Base-by-base conservation (phyloP, 2,797 vertebrate species). In the Spinus olivaceus region DNA sequence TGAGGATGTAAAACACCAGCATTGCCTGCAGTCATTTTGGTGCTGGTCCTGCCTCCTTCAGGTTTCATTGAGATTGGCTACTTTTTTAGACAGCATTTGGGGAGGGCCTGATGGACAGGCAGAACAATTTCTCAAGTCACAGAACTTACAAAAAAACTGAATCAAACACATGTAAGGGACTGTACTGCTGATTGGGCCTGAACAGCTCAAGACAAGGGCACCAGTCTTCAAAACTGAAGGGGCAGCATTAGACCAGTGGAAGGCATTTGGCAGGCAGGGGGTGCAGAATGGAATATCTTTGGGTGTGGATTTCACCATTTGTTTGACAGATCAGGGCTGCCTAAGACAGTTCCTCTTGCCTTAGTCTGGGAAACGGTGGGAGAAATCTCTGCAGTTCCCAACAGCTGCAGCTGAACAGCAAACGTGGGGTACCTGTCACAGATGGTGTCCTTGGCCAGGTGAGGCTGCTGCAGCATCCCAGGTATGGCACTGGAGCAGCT, bases 391-490 rank as follows among this genome's bases (percentile, higher is more conserved):
- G 47, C 20, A 20, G 47, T 35, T 8, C 51, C 8, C 4, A 35
- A 2, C 1, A 46, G 47, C 27, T 71, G 59, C 27, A 49, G 46
- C 10, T 4, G 37, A 18, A 9, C 21, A 50, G 54, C 24, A 33
- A 9, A 23, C 0, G 1, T 21, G 41, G 57, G 30, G 7, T 9
- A 42, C 12, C 41, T 28, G 25, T 8, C 14, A 25, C 1, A 56
- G 54, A 20, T 6, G 9, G 1, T 6, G 51, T 15, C 66, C 46
- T 41, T 3, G 59, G 57, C 39, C 51, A 32, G 49, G 21, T 25
- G 37, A 11, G 20, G 51, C 30, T 24, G 51, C 59, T 9, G 3
- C 80, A 53, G 73, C 59, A 35, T 4, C 33, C 60, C 67, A 10
- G 3, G 4, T 14, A 37, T 59, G 59, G 33, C 59, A 24, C 30